Evolutionary conservation across 2,888 invertebrate species (phyloP).

Genomic region (Abscondita cerata): DNA sequence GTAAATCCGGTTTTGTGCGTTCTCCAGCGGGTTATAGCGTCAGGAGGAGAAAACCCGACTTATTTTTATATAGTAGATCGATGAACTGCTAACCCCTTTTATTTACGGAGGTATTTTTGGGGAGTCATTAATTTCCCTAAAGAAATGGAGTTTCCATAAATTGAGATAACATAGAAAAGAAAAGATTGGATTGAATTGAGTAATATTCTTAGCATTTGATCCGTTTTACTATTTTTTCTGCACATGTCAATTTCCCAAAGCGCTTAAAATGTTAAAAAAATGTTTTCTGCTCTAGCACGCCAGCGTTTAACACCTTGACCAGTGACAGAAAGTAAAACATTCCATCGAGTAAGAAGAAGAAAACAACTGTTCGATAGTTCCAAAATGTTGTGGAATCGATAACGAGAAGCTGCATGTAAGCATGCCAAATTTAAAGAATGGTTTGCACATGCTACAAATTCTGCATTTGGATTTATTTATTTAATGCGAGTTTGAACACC

Average conservation of each 20-base stretch:
- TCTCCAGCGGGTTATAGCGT: too few relatives aligned
- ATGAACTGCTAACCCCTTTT: too few relatives aligned
- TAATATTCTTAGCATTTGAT: conserved; percentile 25
- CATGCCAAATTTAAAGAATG: conserved; percentile 37
- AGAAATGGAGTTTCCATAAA: conserved; percentile 19
- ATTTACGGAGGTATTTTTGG: too few relatives aligned
- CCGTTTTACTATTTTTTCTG: conserved; percentile 29
- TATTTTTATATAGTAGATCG: too few relatives aligned
- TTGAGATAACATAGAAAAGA: conserved; percentile 28
- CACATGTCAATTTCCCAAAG: conserved; percentile 16
- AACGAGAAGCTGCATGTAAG: conserved; percentile 38
- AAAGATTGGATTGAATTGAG: conserved; percentile 23
- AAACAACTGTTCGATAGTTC: conserved; percentile 34
- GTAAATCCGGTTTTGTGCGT: too few relatives aligned
- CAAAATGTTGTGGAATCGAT: conserved; percentile 37
- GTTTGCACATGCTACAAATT: conserved; percentile 34
- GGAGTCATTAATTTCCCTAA: conserved; percentile 25
- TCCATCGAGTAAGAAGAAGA: conserved; percentile 31
- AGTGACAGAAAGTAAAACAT: conserved; percentile 28
- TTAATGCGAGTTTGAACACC: conserved; percentile 34
- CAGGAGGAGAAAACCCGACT: too few relatives aligned
- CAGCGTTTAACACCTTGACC: conserved; percentile 34
- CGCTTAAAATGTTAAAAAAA: neutral
- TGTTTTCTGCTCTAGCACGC: conserved; percentile 33
- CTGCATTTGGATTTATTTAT: conserved; percentile 31